phyloP scores from a whole-genome alignment of 2,797 vertebrate genomes.

The Melanotaenia pygmaea region DNA sequence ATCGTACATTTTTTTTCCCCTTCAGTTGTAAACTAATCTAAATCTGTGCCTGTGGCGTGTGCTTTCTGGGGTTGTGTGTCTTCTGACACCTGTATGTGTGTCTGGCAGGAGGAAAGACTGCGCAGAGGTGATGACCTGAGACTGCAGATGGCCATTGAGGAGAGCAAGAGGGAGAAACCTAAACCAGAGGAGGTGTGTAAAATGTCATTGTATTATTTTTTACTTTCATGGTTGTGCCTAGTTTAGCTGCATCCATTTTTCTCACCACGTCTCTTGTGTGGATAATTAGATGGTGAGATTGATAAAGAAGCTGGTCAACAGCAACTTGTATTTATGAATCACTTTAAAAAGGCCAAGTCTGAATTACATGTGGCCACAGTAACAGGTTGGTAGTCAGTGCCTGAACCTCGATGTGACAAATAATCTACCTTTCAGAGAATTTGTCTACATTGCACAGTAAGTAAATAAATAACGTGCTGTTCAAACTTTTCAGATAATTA shows the following conservation, averaged over 20 bases:
- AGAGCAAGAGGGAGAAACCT: conserved; percentile 90
- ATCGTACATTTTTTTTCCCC: not conserved
- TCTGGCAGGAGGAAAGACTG: conserved; percentile 90
- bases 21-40: not conserved
- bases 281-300: not conserved
- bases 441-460: not conserved
- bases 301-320: not conserved
- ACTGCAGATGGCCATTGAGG: conserved; percentile 95
- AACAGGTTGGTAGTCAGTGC: not conserved
- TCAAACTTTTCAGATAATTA: not conserved
- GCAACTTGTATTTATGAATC: not conserved
- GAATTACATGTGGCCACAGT: not conserved
- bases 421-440: not conserved
- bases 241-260: not conserved
- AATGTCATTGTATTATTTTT: not conserved
- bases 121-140: conserved; percentile 92
- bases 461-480: not conserved
- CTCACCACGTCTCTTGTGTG: not conserved
- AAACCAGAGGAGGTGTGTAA: conserved; percentile 87
- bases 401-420: not conserved
- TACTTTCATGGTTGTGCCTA: not conserved
- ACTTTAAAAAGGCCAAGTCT: not conserved
- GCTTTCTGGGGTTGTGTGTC: conserved; percentile 29
- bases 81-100: conserved; percentile 48
- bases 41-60: conserved; percentile 27